phyloP scores from a whole-genome alignment of 2,113 vertebrate genomes.

The Fregata magnificens region DNA sequence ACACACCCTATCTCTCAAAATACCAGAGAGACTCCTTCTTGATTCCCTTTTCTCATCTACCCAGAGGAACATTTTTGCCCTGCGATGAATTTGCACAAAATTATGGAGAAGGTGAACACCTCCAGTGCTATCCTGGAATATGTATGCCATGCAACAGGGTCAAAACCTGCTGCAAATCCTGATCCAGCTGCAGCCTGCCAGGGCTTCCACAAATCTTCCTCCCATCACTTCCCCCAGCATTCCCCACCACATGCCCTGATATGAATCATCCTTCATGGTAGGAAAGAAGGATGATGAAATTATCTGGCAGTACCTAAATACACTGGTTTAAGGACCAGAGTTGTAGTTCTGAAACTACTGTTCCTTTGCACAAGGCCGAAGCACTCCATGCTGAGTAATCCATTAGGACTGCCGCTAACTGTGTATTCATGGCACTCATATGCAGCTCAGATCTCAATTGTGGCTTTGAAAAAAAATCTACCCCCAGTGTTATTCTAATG shows the following conservation, averaged over 20 bases:
- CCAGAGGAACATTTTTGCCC: not conserved
- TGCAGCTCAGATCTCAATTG: not conserved
- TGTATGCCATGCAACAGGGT: not conserved
- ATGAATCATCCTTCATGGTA: not conserved
- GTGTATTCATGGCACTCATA: not conserved
- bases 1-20: not conserved
- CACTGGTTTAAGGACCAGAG: not conserved
- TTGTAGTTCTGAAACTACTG: not conserved
- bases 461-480: not conserved
- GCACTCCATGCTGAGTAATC: not conserved
- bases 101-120: not conserved
- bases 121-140: not conserved
- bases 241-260: not conserved
- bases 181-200: not conserved
- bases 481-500: not conserved
- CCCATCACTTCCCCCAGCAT: not conserved
- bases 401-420: not conserved
- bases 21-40: not conserved
- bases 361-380: not conserved
- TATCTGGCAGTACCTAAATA: not conserved
- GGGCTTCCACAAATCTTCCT: not conserved
- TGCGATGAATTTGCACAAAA: not conserved
- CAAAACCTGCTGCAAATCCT: not conserved
- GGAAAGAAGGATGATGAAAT: not conserved
- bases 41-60: not conserved